Conservation (phyloP, 2,888 invertebrate species). For the Sarcophaga carnaria region DNA sequence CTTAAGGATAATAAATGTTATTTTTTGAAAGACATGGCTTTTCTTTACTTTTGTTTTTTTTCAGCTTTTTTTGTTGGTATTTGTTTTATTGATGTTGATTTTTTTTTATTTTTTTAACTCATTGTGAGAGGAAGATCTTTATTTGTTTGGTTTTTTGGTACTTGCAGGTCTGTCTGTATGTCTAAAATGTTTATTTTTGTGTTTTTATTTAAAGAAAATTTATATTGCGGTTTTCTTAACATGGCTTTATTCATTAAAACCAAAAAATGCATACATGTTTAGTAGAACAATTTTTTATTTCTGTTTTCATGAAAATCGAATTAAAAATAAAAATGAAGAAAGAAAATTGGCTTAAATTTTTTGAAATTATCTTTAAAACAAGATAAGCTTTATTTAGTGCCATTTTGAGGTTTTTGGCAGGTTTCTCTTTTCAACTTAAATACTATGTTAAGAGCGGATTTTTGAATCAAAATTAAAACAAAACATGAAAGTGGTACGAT, state of each 20-base stretch:
- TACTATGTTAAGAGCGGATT: conserved; percentile 30
- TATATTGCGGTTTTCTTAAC: conserved; percentile 70
- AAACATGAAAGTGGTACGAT: background rate
- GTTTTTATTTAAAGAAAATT: conserved; percentile 63
- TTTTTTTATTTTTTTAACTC: conserved; percentile 19
- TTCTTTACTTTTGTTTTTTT: conserved; percentile 40
- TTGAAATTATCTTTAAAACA: conserved; percentile 29
- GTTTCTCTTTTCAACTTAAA: conserved; percentile 28
- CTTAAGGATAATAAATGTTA: conserved; percentile 69
- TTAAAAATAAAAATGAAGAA: background rate
- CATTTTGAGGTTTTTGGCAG: conserved; percentile 46
- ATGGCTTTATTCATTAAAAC: conserved; percentile 64
- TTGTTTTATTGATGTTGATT: conserved; percentile 64
- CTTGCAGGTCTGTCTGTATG: conserved; percentile 6
- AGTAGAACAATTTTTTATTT: conserved; percentile 24
- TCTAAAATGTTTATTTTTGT: conserved; percentile 39
- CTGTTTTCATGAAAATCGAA: background rate
- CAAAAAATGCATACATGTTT: conserved; percentile 50
- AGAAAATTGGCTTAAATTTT: conserved; percentile 9
- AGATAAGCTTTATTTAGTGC: conserved; percentile 51
- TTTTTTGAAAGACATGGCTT: conserved; percentile 63
- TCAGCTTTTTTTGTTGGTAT: conserved; percentile 38
- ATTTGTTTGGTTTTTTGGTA: conserved; percentile 48
- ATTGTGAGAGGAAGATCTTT: conserved; percentile 52
- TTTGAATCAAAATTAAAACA: conserved; percentile 12